phyloP scores from a whole-genome alignment of 2,113 vertebrate genomes.

The Octodon degus region DNA sequence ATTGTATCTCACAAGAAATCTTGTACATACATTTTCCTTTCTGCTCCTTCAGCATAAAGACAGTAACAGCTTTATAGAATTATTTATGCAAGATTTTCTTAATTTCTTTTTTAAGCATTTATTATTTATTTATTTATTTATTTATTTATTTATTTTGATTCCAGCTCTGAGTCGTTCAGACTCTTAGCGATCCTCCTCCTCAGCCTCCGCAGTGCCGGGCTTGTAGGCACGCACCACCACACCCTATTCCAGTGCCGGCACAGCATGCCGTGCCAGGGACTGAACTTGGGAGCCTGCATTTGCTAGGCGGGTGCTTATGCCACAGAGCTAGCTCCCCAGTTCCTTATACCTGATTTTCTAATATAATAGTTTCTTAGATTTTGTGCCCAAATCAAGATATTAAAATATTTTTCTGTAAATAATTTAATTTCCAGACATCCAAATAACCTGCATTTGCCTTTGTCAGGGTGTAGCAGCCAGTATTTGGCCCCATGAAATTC shows the following conservation, averaged over 20 bases:
- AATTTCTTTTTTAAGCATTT: no score
- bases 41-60: neutral
- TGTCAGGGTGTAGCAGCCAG: neutral
- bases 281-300: no score
- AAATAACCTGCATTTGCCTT: neutral
- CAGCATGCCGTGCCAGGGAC: no score
- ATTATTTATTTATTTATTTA: no score
- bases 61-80: neutral
- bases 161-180: no score
- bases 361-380: neutral
- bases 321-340: no score
- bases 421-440: neutral
- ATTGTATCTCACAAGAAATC: neutral
- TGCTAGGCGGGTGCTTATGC: no score
- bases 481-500: neutral
- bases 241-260: no score
- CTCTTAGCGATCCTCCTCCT: no score
- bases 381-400: neutral
- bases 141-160: no score
- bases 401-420: neutral
- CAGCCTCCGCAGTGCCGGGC: no score
- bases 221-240: no score
- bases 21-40: neutral
- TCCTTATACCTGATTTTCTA: neutral
- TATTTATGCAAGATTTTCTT: neutral